Percentiles rank a stretch among this genome's conserved stretches.
phyloP scores from a whole-genome alignment of 1,140 invertebrate genomes.

The Halictus rubicundus region DNA sequence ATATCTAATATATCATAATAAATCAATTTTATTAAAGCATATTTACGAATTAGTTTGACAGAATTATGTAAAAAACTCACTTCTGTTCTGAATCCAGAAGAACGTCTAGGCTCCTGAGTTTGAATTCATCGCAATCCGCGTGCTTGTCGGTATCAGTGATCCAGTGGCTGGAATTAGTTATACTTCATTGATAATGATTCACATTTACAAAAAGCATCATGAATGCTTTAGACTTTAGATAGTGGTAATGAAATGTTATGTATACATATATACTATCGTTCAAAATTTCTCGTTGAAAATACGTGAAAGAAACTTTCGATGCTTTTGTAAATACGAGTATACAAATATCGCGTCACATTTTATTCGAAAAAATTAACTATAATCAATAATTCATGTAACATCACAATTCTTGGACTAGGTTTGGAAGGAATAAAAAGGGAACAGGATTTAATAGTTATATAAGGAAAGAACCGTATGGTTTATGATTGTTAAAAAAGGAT shows the following conservation, averaged over 20 bases:
- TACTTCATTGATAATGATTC: conserved; percentile 45
- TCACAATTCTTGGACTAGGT: neutral
- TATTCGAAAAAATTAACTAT: neutral
- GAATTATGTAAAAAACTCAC: conserved; percentile 29
- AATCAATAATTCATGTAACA: neutral
- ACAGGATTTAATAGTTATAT: neutral
- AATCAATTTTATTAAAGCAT: no score
- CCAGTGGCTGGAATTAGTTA: conserved; percentile 49
- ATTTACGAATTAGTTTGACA: neutral
- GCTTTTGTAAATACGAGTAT: conserved; percentile 10
- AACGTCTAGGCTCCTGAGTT: conserved; percentile 16
- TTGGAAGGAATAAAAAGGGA: neutral
- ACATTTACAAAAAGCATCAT: conserved; percentile 44
- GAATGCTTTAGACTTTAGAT: conserved; percentile 1
- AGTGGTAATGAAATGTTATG: neutral
- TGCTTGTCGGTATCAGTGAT: conserved; percentile 21
- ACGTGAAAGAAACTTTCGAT: neutral
- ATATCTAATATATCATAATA: no score
- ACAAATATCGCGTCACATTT: neutral
- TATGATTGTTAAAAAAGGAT: no score
- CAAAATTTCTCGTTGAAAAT: neutral
- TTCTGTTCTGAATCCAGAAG: conserved; percentile 40
- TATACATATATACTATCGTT: neutral
- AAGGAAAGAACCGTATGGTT: no score
- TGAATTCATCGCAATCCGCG: conserved; percentile 32